A percentile compares a stretch with the other conserved stretches of the same genome.
phyloP scores from a whole-genome alignment of 1,140 invertebrate species.

The Copidosoma floridanum region DNA sequence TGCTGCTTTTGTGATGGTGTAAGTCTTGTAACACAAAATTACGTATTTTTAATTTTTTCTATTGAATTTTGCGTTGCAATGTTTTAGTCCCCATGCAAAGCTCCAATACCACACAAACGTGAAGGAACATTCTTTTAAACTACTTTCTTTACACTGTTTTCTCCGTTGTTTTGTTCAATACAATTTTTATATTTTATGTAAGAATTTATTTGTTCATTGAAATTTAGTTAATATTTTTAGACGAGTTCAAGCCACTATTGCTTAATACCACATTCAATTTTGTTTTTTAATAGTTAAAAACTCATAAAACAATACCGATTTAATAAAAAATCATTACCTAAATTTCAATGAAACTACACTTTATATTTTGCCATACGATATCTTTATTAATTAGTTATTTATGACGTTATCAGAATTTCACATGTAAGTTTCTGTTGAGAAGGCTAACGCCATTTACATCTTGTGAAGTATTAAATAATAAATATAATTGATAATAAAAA shows the following conservation, averaged over 20 bases:
- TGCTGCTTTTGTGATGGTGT: no score
- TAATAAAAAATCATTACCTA: no score
- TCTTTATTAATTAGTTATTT: slow-evolving; percentile 1
- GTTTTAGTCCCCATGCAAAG: no score
- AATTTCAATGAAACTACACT: neutral
- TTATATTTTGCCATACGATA: neutral
- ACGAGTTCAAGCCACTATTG: no score
- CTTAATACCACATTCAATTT: no score
- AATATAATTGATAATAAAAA: neutral
- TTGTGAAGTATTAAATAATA: neutral
- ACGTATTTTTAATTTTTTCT: no score
- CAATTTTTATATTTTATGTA: no score
- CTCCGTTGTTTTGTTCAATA: no score
- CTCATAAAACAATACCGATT: no score
- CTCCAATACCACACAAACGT: slow-evolving; percentile 3
- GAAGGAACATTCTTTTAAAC: slow-evolving; percentile 8
- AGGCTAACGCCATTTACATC: neutral
- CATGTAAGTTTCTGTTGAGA: neutral
- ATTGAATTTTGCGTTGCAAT: no score
- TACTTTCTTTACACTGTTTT: slow-evolving; percentile 5
- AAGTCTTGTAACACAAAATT: no score
- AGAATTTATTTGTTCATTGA: neutral
- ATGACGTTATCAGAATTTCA: neutral
- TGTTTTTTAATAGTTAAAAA: no score
- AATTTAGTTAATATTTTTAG: neutral